A percentile compares a stretch with the other conserved stretches of the same genome.
Evolutionary conservation across 1,140 invertebrate species (phyloP).

Genomic region (Anastatus disparis): DNA sequence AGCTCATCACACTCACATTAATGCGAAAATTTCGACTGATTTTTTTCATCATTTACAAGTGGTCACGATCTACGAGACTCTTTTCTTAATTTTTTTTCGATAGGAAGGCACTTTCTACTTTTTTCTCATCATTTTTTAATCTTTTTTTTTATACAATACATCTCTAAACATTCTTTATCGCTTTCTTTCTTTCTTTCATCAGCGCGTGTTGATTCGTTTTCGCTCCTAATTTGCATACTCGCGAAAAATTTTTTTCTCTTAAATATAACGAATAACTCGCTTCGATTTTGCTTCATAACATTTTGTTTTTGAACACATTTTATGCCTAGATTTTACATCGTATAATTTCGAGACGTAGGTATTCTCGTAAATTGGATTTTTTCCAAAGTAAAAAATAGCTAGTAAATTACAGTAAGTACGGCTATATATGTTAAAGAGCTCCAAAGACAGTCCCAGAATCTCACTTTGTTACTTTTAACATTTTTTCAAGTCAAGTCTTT

Average conservation of each 20-base stretch:
- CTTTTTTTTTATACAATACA: conserved; percentile 63
- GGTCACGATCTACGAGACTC: conserved; percentile 68
- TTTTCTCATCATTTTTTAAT: conserved; percentile 51
- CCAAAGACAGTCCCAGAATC: conserved; percentile 57
- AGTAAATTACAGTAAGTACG: conserved; percentile 43
- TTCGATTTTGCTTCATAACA: conserved; percentile 45
- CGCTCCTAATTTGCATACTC: conserved; percentile 48
- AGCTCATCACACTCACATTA: conserved; percentile 47
- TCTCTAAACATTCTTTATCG: conserved; percentile 37
- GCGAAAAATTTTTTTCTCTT: conserved; percentile 41
- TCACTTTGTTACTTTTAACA: conserved; percentile 52
- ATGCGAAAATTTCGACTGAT: conserved; percentile 63
- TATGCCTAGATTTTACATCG: conserved; percentile 54
- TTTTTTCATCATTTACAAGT: conserved; percentile 65
- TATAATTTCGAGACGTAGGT: conserved; percentile 57
- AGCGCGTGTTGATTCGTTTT: conserved; percentile 31
- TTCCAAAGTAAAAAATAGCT: conserved; percentile 54
- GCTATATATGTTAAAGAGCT: conserved; percentile 52
- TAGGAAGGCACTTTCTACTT: conserved; percentile 70
- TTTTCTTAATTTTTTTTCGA: conserved; percentile 61
- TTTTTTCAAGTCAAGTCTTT: conserved; percentile 37
- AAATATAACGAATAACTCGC: conserved; percentile 31
- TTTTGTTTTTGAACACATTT: conserved; percentile 56
- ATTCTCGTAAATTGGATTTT: conserved; percentile 45
- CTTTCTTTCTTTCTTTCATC: conserved; percentile 27